These are phyloP conservation scores for Scelioninae gen. 2 DNA, from an alignment of 2,888 invertebrate genomes.

Conservation along the genomic window DNA sequence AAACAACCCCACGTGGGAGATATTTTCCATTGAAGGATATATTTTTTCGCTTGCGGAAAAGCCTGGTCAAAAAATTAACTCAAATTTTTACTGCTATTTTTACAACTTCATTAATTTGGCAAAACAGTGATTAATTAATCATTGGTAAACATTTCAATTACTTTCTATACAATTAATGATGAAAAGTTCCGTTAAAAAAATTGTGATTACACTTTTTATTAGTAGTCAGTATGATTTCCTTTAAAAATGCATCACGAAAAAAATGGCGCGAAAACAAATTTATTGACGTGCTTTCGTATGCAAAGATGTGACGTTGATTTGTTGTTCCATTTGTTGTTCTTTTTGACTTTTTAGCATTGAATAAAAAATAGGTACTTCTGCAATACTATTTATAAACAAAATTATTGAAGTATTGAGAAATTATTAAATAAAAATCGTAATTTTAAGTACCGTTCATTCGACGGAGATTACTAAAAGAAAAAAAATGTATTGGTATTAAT, in stretches of 20 bases:
- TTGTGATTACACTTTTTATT: conserved; percentile 39
- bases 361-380: conserved; percentile 8
- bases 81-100: conserved; percentile 53
- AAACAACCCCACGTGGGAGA: conserved; percentile 75
- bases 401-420: neutral
- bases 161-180: conserved; percentile 18
- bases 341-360: conserved; percentile 8
- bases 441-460: conserved; percentile 49
- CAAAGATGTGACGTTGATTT: conserved; percentile 29
- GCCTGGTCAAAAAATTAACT: conserved; percentile 71
- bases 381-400: neutral
- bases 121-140: conserved; percentile 28
- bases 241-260: conserved; percentile 58
- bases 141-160: conserved; percentile 34
- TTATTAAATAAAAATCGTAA: conserved; percentile 9
- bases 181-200: conserved; percentile 19
- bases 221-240: conserved; percentile 60
- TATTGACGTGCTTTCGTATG: conserved; percentile 58
- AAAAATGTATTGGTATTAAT: conserved; percentile 39
- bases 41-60: conserved; percentile 73
- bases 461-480: conserved; percentile 31
- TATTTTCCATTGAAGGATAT: conserved; percentile 74
- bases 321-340: conserved; percentile 22
- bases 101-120: conserved; percentile 38
- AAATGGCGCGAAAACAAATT: conserved; percentile 60